A percentile compares a stretch with the other conserved stretches of the same genome.
Conservation (phyloP, 2,888 invertebrate species). For the Melinaea menophilus region DNA sequence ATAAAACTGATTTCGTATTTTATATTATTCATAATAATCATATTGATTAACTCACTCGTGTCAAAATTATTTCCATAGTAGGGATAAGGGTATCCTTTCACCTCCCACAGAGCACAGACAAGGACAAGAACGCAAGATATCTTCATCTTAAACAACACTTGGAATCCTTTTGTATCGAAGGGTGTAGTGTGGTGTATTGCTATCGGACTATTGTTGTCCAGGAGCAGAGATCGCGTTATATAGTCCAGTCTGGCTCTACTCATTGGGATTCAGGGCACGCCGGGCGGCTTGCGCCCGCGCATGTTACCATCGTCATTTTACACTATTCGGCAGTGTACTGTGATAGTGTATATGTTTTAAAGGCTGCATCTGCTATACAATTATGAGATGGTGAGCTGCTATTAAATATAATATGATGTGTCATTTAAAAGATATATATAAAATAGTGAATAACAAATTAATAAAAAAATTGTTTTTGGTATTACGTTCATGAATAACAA, state of each 20-base stretch:
- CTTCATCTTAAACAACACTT: conserved; percentile 48
- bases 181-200: conserved; percentile 51
- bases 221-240: conserved; percentile 55
- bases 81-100: conserved; percentile 59
- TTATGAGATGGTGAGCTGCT: conserved; percentile 6
- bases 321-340: conserved; percentile 55
- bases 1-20: background rate
- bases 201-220: conserved; percentile 50
- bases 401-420: conserved; percentile 8
- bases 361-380: conserved; percentile 4
- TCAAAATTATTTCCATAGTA: conserved; percentile 64
- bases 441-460: no score
- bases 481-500: no score
- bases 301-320: conserved; percentile 50
- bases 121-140: conserved; percentile 45
- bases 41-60: conserved; percentile 52
- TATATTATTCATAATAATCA: background rate
- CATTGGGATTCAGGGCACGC: conserved; percentile 67
- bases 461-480: no score
- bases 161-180: conserved; percentile 42
- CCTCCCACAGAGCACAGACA: conserved; percentile 53
- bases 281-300: conserved; percentile 48
- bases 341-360: conserved; percentile 57
- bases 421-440: background rate
- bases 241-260: conserved; percentile 59